Conservation (phyloP, 2,797 vertebrate genomes). For the Gymnodraco acuticeps region DNA sequence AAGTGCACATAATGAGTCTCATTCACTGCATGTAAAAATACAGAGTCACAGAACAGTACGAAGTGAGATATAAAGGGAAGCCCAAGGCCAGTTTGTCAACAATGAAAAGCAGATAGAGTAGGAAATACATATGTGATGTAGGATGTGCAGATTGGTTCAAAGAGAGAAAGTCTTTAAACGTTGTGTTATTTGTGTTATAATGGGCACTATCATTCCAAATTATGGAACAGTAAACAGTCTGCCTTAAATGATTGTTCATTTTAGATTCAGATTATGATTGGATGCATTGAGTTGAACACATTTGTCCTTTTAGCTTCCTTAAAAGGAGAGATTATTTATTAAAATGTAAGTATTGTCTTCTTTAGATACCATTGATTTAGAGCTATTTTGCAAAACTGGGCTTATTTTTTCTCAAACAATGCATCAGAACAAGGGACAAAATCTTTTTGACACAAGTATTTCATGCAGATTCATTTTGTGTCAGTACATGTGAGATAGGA, state of each 20-base stretch:
- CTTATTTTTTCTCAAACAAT: background rate
- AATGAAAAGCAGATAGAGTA: background rate
- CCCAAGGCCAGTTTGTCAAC: background rate
- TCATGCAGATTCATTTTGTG: slow-evolving; percentile 16
- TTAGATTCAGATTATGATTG: background rate
- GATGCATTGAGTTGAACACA: background rate
- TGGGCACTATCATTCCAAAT: background rate
- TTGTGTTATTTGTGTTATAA: background rate
- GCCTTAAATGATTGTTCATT: background rate
- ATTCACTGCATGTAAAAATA: background rate
- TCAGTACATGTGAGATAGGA: slow-evolving; percentile 40
- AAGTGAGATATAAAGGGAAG: background rate
- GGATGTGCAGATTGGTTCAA: background rate
- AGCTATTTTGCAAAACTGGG: background rate
- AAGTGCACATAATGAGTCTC: background rate
- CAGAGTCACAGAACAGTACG: background rate
- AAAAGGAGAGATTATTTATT: background rate
- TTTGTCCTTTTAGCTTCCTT: background rate
- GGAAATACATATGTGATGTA: background rate
- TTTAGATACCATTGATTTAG: background rate
- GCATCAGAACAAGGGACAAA: background rate
- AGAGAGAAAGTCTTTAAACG: background rate
- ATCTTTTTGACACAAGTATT: background rate
- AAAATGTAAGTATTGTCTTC: background rate
- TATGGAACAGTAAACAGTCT: background rate